phyloP scores from a whole-genome alignment of 2,888 invertebrate genomes.

The Lasiommata megera region DNA sequence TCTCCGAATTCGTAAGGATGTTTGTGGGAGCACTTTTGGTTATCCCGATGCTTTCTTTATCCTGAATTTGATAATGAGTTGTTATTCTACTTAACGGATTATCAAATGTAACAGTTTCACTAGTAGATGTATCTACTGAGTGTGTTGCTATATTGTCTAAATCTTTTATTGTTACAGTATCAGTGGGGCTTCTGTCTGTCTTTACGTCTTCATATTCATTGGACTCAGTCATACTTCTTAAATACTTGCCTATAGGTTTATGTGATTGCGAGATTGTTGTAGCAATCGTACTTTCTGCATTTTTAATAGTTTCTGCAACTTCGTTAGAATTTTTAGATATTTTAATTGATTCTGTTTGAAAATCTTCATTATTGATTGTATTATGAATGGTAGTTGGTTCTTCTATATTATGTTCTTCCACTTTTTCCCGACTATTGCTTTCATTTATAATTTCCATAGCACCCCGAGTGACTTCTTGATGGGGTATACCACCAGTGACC shows the following conservation, averaged over 20 bases:
- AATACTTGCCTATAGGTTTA: neutral
- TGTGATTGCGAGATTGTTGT: neutral
- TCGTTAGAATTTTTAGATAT: neutral
- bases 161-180: neutral
- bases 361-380: neutral
- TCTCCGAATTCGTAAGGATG: neutral
- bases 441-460: constrained; percentile 7
- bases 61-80: neutral
- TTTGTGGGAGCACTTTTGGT: neutral
- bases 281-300: neutral
- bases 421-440: constrained; percentile 5
- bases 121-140: neutral
- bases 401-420: neutral
- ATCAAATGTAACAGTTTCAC: neutral
- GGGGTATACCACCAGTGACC: neutral
- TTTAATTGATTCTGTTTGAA: neutral
- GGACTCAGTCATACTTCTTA: neutral
- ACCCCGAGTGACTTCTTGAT: neutral
- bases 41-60: neutral
- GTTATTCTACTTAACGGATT: neutral
- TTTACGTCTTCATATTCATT: neutral
- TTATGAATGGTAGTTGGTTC: neutral
- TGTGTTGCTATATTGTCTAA: neutral
- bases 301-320: neutral
- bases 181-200: neutral